Conservation (phyloP, 2,113 vertebrate species). For the Notiomystis cincta region DNA sequence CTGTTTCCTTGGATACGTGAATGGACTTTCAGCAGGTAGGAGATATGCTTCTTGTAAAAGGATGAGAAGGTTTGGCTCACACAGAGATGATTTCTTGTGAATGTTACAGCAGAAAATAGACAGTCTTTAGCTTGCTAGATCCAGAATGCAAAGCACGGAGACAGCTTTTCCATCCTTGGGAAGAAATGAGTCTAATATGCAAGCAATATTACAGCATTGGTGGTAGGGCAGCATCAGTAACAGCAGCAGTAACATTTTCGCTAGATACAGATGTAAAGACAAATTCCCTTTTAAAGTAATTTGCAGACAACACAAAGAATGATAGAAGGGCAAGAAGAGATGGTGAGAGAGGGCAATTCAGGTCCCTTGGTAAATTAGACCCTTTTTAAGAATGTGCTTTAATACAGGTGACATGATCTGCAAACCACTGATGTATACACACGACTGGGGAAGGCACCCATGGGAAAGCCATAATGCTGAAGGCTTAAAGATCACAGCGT, state of each 20-base stretch:
- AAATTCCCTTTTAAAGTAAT: background rate
- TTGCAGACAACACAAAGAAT: background rate
- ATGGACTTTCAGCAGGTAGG: constrained; percentile 37
- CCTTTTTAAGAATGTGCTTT: background rate
- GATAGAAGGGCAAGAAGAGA: background rate
- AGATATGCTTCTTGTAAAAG: constrained; percentile 20
- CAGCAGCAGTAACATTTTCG: background rate
- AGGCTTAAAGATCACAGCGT: background rate
- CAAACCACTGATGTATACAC: background rate
- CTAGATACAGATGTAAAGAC: background rate
- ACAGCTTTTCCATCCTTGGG: background rate
- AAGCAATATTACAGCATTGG: background rate
- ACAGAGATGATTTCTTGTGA: background rate
- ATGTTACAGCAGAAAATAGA: background rate
- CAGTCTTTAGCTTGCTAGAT: background rate
- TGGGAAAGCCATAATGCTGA: background rate
- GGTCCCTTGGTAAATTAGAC: background rate
- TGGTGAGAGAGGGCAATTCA: background rate
- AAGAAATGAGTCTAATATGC: background rate
- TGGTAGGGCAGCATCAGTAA: background rate
- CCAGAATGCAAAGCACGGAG: background rate
- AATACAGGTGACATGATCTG: background rate
- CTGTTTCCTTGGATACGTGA: constrained; percentile 46
- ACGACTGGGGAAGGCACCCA: accelerated
- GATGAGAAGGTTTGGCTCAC: background rate